These are phyloP conservation scores for Fabriciana adippe DNA, from an alignment of 2,888 invertebrate species.

Conservation along the genomic window DNA sequence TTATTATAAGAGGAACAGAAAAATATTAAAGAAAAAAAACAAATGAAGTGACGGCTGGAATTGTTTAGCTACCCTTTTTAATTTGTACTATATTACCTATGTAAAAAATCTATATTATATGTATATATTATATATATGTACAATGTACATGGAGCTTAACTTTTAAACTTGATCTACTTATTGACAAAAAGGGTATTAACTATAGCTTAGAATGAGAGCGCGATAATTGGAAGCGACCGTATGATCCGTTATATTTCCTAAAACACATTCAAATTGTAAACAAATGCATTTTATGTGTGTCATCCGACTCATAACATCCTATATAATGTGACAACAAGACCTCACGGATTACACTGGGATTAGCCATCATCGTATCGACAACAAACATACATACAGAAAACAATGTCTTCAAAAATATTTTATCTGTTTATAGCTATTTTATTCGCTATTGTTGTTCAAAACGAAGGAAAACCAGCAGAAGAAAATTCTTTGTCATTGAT, in stretches of 20 bases:
- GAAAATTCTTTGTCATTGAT: slow-evolving; percentile 34
- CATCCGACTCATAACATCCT: slow-evolving; percentile 58
- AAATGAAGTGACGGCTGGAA: no score
- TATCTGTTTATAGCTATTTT: slow-evolving; percentile 46
- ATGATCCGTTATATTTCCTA: slow-evolving; percentile 76
- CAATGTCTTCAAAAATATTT: slow-evolving; percentile 49
- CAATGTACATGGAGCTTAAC: not conserved
- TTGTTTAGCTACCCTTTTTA: no score
- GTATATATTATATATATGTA: no score
- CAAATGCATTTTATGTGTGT: slow-evolving; percentile 75
- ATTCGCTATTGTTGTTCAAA: slow-evolving; percentile 46
- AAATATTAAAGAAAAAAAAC: no score
- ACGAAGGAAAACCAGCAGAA: slow-evolving; percentile 53
- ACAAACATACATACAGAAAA: slow-evolving; percentile 17
- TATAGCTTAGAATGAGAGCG: slow-evolving; percentile 62
- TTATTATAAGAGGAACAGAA: no score
- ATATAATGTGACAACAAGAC: slow-evolving; percentile 59
- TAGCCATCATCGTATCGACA: slow-evolving; percentile 44
- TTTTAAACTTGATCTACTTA: not conserved
- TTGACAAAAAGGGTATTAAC: slow-evolving; percentile 33
- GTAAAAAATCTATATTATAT: no score
- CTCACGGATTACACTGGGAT: slow-evolving; percentile 57
- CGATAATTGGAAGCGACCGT: slow-evolving; percentile 72
- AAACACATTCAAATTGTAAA: slow-evolving; percentile 67
- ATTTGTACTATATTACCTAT: no score